phyloP scores from a whole-genome alignment of 2,113 vertebrate genomes.

The Meleagris gallopavo region DNA sequence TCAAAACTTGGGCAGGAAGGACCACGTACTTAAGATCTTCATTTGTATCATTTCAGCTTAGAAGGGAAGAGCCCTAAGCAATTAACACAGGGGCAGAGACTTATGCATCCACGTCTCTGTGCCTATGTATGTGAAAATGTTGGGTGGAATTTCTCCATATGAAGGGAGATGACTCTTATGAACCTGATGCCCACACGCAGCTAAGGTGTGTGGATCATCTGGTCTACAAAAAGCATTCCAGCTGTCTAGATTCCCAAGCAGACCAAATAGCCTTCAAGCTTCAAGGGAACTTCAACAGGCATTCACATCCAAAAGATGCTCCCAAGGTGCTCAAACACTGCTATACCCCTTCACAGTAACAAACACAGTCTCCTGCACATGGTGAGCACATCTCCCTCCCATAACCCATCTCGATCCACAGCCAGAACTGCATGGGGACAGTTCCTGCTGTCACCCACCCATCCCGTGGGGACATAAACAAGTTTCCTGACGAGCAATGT shows the following conservation, averaged over 20 bases:
- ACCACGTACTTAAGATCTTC: neutral
- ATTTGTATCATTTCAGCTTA: neutral
- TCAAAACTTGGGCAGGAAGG: conserved; percentile 76
- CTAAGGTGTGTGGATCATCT: neutral
- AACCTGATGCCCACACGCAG: neutral
- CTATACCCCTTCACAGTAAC: neutral
- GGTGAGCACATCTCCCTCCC: neutral
- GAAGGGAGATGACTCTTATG: neutral
- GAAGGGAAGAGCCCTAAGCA: neutral
- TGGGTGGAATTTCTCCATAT: neutral
- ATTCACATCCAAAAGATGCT: neutral
- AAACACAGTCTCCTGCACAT: neutral
- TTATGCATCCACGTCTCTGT: neutral
- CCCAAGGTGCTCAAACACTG: neutral
- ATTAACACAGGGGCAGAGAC: neutral
- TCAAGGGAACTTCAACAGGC: neutral
- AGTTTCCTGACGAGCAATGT: rapidly evolving
- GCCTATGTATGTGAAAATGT: neutral
- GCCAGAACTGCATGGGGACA: rapidly evolving
- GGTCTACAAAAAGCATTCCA: neutral
- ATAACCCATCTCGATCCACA: neutral
- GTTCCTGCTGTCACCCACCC: neutral
- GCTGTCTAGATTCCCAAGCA: neutral
- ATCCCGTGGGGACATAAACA: neutral
- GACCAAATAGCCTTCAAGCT: neutral